These are phyloP conservation scores for Linnaemya vulpina DNA, from an alignment of 2,888 invertebrate genomes.

Conservation along the genomic window DNA sequence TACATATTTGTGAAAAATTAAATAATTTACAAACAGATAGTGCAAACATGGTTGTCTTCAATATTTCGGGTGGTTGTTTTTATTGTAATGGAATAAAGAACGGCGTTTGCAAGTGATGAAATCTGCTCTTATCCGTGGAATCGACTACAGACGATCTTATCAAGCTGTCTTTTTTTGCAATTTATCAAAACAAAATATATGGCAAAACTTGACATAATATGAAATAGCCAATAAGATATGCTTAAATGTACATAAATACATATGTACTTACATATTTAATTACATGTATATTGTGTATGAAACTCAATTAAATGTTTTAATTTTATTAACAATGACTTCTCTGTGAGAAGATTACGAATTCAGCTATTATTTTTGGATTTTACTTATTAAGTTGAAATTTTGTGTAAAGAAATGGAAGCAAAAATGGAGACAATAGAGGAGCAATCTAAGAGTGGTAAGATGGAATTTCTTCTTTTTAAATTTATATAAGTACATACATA, in stretches of 20 bases:
- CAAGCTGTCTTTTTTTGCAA: not conserved
- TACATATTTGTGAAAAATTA: not conserved
- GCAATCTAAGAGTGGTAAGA: constrained; percentile 80
- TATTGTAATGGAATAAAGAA: not conserved
- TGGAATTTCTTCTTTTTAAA: not conserved
- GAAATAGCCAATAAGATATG: constrained; percentile 9
- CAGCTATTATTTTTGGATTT: not conserved
- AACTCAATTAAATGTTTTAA: constrained; percentile 20
- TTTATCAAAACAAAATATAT: not conserved
- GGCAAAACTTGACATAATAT: not conserved
- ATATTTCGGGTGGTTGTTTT: not conserved
- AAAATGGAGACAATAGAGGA: constrained; percentile 81
- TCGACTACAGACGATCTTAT: not conserved
- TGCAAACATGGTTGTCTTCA: not conserved
- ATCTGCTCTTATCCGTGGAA: not conserved
- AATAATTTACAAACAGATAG: not conserved
- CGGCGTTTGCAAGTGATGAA: not conserved
- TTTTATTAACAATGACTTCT: constrained; percentile 59
- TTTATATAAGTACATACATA: not conserved
- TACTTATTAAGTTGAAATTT: constrained; percentile 14
- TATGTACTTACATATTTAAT: not conserved
- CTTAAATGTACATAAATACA: not conserved
- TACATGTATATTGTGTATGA: constrained; percentile 5
- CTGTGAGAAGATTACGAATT: constrained; percentile 69
- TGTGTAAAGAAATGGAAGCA: constrained; percentile 18